Evolutionary conservation across 2,888 invertebrate genomes (phyloP), one percentile per base, ranked within the genome.

Genomic region (Amphiduros pacificus): DNA sequence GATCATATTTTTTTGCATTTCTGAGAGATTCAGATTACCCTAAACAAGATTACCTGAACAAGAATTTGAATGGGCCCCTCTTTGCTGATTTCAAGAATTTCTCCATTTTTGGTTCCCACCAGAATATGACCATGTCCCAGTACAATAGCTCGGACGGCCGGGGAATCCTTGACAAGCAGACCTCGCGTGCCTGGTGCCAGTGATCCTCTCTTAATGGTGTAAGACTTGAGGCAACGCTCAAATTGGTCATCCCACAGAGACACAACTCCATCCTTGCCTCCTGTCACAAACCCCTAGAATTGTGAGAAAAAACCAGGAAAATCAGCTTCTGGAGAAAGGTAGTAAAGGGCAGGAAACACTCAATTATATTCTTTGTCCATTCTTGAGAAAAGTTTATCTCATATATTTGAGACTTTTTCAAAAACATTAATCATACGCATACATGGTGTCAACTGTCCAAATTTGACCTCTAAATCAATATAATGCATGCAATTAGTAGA

Each of bases 231-330:
- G 66, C 77, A 77, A 22, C 78, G 74, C 56, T 82, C 78, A 70
- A 84, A 80, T 64, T 77, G 73, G 53, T 79, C 79, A 65, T 82
- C 81, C 82, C 83, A 84, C 32, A 82, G 71, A 24, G 77, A 77
- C 4, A 84, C 75, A n/a, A 74, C 70, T 5, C 84, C 84, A 67
- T 83, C 84, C 65, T 84, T 83, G 14, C 84, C 84, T 14, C 83
- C 83, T 2, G 82, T 83, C 54, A 82, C 80, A 73, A 83, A 82
- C 20, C 81, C 82, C 82, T 83, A n/a, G n/a, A n/a, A n/a, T n/a
- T n/a, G n/a, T n/a, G n/a, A n/a, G n/a, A n/a, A n/a, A n/a, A n/a
- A n/a, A n/a, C n/a, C n/a, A n/a, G n/a, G n/a, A n/a, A n/a, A n/a
- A n/a, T n/a, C n/a, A n/a, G n/a, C n/a, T n/a, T n/a, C n/a, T n/a